Evolutionary conservation across 2,113 vertebrate genomes (phyloP), one percentile per base, ranked within the genome.

Genomic region (Phrynocephalus versicolor): DNA sequence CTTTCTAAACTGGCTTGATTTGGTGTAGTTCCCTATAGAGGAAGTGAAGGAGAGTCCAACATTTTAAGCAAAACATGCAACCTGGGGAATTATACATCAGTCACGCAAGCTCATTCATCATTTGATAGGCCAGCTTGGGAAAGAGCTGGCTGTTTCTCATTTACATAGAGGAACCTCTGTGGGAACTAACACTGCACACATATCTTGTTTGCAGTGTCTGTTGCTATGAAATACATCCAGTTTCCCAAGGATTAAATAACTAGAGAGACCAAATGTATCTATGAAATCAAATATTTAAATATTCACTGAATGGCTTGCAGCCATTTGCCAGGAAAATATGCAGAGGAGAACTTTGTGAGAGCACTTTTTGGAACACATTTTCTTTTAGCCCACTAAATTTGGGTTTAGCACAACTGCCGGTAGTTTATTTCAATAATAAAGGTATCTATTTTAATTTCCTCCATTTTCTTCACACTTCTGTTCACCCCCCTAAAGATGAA

Each of bases 71-170:
- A 77, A 89, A 81, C n/a, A 45, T 81, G 88, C 76, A 87, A 69
- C 89, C 89, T 16, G 83, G 45, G 88, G 82, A n/a, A 75, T 92
- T 90, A 89, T 27, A 69, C 14, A 37, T 13, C 35, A 72, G 69
- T 35, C 25, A 64, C 3, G 8, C 37, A 27, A 13, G 6, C 25
- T 27, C 30, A 58, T 45, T 80, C 18, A 80, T 65, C 27, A 64
- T 25, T 21, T 45, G 6, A 19, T 18, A 15, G 45, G 41, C 25
- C 12, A 21, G 27, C 18, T 45, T 25, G 15, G 25, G 12, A 62
- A 21, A 64, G n/a, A 35, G 6, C 30, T 51, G 45, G 45, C 45
- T 10, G 2, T 57, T 76, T 76, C 30, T 13, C 58, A 75, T 23
- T 51, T 62, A 19, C 37, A 55, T 25, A 58, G 70, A 72, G 16